Evolutionary conservation across 2,888 invertebrate genomes (phyloP), one percentile per base, ranked within the genome.

Genomic region (Stenoptilia bipunctidactyla): DNA sequence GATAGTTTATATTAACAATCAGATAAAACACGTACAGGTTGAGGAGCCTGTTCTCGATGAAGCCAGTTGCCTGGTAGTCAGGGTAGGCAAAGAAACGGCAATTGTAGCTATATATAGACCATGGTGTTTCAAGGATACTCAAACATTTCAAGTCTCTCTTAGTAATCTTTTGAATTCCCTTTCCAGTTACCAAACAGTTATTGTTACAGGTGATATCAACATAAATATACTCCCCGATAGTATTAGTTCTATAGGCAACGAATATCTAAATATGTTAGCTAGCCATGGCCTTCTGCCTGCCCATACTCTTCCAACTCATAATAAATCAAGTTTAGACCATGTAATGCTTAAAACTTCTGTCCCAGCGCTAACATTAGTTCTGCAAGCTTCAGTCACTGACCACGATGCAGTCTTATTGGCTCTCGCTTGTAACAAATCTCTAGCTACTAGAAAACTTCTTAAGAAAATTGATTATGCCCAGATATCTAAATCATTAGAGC

Each of bases 321-420:
- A 15, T 2, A 36, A 42, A 8, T 47, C 41, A 12, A 50, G 52
- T 34, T n/a, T 54, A 0, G 51, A 51, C 30, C 46, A 47, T 15
- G 38, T 41, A 1, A 37, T 48, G 4, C 40, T 42, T 14, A 47
- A 41, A 36, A 33, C 42, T 9, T 27, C 30, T 13, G 35, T 1
- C 14, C n/a, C 2, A 33, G 15, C 41, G 9, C n/a, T 34, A 20
- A 37, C 41, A 0, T 15, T 52, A 4, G 40, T 48, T 0, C 12
- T 45, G 0, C 38, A 45, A 13, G 27, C 46, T 2, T 34, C 33
- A 12, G 15, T 49, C 0, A 49, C 50, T 0, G 50, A 51, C 13
- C 50, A 51, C 15, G 13, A 4, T 1, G 40, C 48, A 1, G 27
- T 45, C n/a, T 3, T 48, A 9, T 10, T 34, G 0, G 14, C 37